phyloP scores from a whole-genome alignment of 2,797 vertebrate genomes.

The Morus bassanus region DNA sequence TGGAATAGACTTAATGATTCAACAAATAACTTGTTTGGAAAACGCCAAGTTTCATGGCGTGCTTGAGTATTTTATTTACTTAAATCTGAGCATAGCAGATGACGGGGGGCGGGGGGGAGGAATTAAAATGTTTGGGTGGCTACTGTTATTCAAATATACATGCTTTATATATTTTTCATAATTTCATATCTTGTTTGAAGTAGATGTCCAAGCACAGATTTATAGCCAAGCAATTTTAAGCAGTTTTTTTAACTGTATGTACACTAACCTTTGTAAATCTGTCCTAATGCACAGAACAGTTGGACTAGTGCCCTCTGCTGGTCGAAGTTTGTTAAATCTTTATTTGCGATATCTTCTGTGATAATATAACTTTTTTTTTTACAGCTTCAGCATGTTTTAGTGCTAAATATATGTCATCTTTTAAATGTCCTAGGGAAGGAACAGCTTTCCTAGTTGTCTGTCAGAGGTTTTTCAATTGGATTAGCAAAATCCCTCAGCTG shows the following conservation, averaged over 20 bases:
- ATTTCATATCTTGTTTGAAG: background rate
- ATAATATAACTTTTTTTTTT: background rate
- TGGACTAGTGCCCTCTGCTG: conserved; percentile 43
- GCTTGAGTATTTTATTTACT: background rate
- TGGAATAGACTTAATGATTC: background rate
- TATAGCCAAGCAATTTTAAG: background rate
- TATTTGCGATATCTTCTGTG: background rate
- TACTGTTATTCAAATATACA: background rate
- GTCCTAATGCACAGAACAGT: background rate
- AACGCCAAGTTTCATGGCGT: background rate
- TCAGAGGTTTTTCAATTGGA: background rate
- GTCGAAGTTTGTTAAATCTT: background rate
- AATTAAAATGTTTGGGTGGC: background rate
- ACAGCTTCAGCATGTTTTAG: background rate
- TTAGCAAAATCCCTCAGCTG: conserved; percentile 14
- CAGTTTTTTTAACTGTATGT: background rate
- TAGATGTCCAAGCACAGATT: background rate
- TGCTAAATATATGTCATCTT: background rate
- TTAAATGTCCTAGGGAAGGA: background rate
- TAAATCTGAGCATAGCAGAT: background rate
- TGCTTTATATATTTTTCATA: background rate
- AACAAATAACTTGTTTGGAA: background rate
- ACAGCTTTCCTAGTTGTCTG: background rate
- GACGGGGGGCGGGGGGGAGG: background rate
- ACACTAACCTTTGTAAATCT: background rate